These are phyloP conservation scores for Momotus momota DNA, from an alignment of 2,797 vertebrate species.

Conservation along the genomic window DNA sequence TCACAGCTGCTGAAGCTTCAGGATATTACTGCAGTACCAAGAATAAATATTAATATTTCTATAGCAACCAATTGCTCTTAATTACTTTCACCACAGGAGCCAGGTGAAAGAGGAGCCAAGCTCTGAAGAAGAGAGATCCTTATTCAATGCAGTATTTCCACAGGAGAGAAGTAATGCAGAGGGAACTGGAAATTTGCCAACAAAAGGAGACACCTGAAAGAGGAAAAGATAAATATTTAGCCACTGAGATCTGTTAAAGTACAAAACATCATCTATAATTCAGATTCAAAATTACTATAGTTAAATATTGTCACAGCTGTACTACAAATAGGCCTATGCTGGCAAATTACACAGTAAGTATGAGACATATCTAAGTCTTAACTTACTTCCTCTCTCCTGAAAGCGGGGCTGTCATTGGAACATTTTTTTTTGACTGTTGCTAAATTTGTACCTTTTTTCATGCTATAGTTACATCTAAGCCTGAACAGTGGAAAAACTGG, in stretches of 20 bases:
- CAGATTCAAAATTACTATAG: constrained; percentile 40
- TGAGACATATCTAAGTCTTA: not conserved
- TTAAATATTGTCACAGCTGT: constrained; percentile 47
- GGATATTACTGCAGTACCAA: constrained; percentile 22
- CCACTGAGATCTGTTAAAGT: constrained; percentile 15
- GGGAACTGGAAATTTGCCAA: constrained; percentile 48
- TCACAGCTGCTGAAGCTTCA: constrained; percentile 6
- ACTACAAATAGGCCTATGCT: not conserved
- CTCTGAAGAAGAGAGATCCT: not conserved
- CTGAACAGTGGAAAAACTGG: not conserved
- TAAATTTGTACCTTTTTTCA: not conserved
- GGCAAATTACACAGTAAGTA: constrained; percentile 18
- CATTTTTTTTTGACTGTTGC: not conserved
- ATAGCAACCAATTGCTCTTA: constrained; percentile 47
- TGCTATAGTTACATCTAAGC: not conserved
- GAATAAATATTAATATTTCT: constrained; percentile 65
- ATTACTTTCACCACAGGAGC: constrained; percentile 53
- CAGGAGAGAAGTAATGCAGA: not conserved
- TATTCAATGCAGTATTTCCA: constrained; percentile 13
- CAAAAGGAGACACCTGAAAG: constrained; percentile 9
- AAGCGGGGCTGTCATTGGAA: not conserved
- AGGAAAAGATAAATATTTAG: constrained; percentile 59
- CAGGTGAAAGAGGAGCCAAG: constrained; percentile 15
- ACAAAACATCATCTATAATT: constrained; percentile 63
- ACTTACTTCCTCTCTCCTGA: not conserved